Conservation (phyloP, 64 coral and sea anemone species). For the Actinia equina region DNA sequence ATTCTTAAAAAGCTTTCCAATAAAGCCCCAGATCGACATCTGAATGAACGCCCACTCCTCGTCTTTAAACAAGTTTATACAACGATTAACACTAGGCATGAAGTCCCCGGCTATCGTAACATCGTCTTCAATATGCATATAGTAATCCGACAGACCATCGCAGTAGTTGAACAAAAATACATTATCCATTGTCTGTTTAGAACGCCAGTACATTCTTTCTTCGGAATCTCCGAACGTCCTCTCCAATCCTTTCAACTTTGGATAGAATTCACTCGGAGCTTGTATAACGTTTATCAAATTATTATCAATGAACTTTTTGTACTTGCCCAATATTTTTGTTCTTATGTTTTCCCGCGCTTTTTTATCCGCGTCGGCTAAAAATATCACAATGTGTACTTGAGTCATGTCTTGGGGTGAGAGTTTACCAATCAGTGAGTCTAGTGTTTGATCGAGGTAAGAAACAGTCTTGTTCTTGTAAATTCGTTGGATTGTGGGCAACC, state of each 20-base stretch:
- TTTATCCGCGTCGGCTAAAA: conserved; percentile 59
- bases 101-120: conserved; percentile 31
- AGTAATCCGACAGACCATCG: conserved; percentile 54
- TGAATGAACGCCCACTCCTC: conserved; percentile 33
- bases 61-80: conserved; percentile 25
- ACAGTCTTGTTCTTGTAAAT: conserved; percentile 61
- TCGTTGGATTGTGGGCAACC: conserved; percentile 75
- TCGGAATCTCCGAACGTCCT: conserved; percentile 41
- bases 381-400: conserved; percentile 55
- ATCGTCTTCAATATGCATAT: conserved; percentile 90
- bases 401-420: conserved; percentile 30
- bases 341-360: conserved; percentile 50
- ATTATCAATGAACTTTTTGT: conserved; percentile 40
- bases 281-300: conserved; percentile 77
- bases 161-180: conserved; percentile 69
- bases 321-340: background rate
- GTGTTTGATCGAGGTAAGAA: conserved; percentile 55
- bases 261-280: conserved; percentile 67
- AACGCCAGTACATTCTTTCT: conserved; percentile 86
- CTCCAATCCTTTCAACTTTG: conserved; percentile 52
- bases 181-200: conserved; percentile 83
- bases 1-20: conserved; percentile 67
- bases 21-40: conserved; percentile 62
- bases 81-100: conserved; percentile 44
- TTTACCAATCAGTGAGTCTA: conserved; percentile 41